Conservation (phyloP, 2,888 invertebrate species). For the Eristalis intricaria region DNA sequence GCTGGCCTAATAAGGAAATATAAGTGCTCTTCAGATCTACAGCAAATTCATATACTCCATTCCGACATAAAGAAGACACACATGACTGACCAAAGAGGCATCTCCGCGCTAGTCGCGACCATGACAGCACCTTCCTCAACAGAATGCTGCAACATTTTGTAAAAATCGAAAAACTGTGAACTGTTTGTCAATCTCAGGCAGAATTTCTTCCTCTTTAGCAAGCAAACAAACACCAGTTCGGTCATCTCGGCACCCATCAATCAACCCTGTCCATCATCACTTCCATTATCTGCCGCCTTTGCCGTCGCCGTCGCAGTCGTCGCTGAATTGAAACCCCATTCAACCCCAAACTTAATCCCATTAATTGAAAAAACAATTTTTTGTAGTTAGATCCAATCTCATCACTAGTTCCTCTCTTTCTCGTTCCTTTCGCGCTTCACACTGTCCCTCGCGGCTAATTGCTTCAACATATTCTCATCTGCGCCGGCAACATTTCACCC, state of each 20-base stretch:
- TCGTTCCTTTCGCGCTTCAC: background rate
- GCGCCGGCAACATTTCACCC: background rate
- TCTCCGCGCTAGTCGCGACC: no score
- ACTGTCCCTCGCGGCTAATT: background rate
- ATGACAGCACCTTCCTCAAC: no score
- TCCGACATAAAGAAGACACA: no score
- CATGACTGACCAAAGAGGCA: no score
- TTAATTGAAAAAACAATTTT: background rate
- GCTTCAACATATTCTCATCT: conserved; percentile 18
- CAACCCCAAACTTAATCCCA: background rate
- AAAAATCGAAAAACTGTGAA: no score
- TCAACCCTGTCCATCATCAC: background rate
- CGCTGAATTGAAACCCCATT: background rate
- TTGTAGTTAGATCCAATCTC: background rate
- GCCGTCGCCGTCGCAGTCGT: no score
- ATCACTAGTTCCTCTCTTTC: background rate
- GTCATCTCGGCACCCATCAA: background rate
- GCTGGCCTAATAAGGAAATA: no score
- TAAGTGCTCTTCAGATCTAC: no score
- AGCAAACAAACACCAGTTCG: background rate
- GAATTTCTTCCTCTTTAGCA: background rate
- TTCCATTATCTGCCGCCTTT: background rate
- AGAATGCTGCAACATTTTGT: no score
- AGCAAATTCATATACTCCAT: no score
- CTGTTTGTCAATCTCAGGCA: no score